These are phyloP conservation scores for Stenodema calcarata DNA, from an alignment of 2,888 invertebrate genomes.

Conservation along the genomic window DNA sequence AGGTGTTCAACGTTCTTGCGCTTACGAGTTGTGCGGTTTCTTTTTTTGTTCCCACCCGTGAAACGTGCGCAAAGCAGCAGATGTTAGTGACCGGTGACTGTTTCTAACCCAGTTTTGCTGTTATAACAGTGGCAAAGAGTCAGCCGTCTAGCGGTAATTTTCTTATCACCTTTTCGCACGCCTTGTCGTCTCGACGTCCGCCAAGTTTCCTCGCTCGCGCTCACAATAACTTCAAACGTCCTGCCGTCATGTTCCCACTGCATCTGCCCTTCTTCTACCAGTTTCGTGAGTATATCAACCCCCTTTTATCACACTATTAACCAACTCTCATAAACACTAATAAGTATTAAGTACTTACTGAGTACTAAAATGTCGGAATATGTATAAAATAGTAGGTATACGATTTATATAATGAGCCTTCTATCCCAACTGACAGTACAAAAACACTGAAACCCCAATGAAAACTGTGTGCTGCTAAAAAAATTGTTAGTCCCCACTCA, in stretches of 20 bases:
- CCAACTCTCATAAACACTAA: too few relatives aligned
- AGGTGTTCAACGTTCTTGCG: background rate
- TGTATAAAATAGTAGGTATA: too few relatives aligned
- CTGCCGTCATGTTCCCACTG: slow-evolving; percentile 12
- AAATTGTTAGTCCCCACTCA: too few relatives aligned
- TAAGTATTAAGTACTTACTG: too few relatives aligned
- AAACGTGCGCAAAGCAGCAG: background rate
- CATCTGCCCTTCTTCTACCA: slow-evolving; percentile 8
- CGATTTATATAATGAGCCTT: too few relatives aligned
- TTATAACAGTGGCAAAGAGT: background rate
- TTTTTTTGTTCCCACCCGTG: background rate
- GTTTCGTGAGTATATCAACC: background rate
- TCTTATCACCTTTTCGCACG: slow-evolving; percentile 22
- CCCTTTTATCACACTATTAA: too few relatives aligned
- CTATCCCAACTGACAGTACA: too few relatives aligned
- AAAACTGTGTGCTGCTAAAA: too few relatives aligned
- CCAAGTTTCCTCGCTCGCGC: background rate
- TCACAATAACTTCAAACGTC: slow-evolving; percentile 8
- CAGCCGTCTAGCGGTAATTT: background rate
- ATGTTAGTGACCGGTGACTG: background rate
- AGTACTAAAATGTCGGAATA: too few relatives aligned
- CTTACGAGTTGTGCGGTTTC: too few relatives aligned
- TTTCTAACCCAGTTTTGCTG: background rate
- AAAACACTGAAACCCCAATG: too few relatives aligned
- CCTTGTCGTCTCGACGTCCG: background rate